phyloP scores from a whole-genome alignment of 1,140 invertebrate genomes.

The Diploscapter pachys region DNA sequence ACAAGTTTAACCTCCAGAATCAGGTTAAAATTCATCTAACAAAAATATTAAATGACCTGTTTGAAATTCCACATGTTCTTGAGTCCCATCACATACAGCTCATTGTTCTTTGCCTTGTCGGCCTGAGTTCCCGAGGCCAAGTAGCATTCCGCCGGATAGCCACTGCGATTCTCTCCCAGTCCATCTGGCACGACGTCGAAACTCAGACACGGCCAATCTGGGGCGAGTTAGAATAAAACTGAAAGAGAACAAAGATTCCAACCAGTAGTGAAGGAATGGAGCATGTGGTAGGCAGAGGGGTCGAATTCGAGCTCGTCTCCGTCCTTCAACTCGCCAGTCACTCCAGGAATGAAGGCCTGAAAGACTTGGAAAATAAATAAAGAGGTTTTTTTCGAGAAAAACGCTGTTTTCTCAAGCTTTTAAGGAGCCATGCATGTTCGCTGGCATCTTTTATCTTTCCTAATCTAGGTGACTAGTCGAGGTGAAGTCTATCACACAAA shows the following conservation, averaged over 20 bases:
- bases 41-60: background rate
- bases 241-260: background rate
- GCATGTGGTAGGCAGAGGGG: conserved; percentile 36
- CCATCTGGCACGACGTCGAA: conserved; percentile 80
- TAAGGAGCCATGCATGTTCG: no score
- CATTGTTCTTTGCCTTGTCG: conserved; percentile 72
- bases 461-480: no score
- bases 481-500: background rate
- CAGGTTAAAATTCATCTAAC: no score
- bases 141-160: conserved; percentile 75
- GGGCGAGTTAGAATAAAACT: conserved; percentile 1
- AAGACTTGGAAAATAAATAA: conserved; percentile 23
- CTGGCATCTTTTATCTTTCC: no score
- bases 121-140: conserved; percentile 86
- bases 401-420: background rate
- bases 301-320: conserved; percentile 42
- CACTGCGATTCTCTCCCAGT: conserved; percentile 71
- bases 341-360: conserved; percentile 42
- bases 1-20: background rate
- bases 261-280: conserved; percentile 42
- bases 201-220: conserved; percentile 71
- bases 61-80: conserved; percentile 33
- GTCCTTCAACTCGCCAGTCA: conserved; percentile 34
- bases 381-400: no score
- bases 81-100: conserved; percentile 70